These are phyloP conservation scores for Discoglossus pictus DNA, from an alignment of 2,797 vertebrate genomes.

Conservation along the genomic window DNA sequence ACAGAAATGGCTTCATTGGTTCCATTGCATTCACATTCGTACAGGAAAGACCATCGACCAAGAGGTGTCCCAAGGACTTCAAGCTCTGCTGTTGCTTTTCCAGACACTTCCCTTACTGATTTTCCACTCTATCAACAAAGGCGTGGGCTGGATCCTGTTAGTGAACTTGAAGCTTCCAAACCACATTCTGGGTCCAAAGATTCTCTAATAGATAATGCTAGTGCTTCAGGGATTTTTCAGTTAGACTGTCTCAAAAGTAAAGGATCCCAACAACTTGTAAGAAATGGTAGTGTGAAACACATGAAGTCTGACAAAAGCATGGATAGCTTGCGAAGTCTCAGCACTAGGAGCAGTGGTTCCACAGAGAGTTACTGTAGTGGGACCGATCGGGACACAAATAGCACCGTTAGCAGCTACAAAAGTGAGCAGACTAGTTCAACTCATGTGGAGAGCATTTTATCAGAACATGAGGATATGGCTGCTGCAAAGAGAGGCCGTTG, in stretches of 20 bases:
- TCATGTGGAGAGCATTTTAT: conserved; percentile 90
- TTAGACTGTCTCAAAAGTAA: conserved; percentile 73
- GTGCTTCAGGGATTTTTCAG: conserved; percentile 85
- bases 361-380: conserved; percentile 97
- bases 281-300: conserved; percentile 71
- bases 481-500: conserved; percentile 66
- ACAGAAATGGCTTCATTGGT: conserved; percentile 81
- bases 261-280: conserved; percentile 67
- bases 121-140: conserved; percentile 89
- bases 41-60: conserved; percentile 91
- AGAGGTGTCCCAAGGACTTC: conserved; percentile 94
- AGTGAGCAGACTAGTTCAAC: conserved; percentile 96
- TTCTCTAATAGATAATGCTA: conserved; percentile 75
- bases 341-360: conserved; percentile 93
- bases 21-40: conserved; percentile 88
- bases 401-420: conserved; percentile 93
- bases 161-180: conserved; percentile 88
- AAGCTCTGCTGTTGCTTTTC: conserved; percentile 95
- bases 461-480: conserved; percentile 78
- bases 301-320: conserved; percentile 84
- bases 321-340: conserved; percentile 92
- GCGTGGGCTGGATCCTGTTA: conserved; percentile 91
- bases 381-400: conserved; percentile 94
- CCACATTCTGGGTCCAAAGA: conserved; percentile 75
- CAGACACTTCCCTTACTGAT: conserved; percentile 88